Evolutionary conservation across 2,113 vertebrate genomes (phyloP).

Genomic region (Pelmatolapia mariae): DNA sequence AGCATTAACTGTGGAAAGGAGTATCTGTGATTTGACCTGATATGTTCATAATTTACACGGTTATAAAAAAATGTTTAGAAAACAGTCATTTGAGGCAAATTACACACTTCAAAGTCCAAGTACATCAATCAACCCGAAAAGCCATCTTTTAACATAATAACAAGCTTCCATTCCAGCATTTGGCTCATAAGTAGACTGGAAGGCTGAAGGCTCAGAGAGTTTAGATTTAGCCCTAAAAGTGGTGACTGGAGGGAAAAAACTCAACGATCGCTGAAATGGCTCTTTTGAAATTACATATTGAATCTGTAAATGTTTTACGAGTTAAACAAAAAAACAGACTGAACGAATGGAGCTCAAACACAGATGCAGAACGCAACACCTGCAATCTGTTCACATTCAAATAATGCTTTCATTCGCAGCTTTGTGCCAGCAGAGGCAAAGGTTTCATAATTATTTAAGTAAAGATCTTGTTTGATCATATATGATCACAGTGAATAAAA

Average conservation of each 20-base stretch:
- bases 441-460: background rate
- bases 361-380: background rate
- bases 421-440: background rate
- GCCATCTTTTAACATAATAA: background rate
- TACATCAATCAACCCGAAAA: background rate
- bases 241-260: background rate
- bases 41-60: background rate
- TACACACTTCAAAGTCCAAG: background rate
- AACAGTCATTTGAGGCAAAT: background rate
- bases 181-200: background rate
- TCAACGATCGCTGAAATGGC: background rate
- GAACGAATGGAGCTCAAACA: background rate
- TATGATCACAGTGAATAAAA: background rate
- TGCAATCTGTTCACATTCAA: background rate
- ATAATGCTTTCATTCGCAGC: background rate
- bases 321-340: background rate
- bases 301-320: background rate
- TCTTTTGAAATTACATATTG: background rate
- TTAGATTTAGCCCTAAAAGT: background rate
- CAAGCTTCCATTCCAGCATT: background rate
- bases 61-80: background rate
- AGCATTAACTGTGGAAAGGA: background rate
- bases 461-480: background rate
- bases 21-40: background rate
- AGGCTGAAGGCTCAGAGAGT: background rate